phyloP scores from a whole-genome alignment of 2,113 vertebrate species.

The Petroica traversi region DNA sequence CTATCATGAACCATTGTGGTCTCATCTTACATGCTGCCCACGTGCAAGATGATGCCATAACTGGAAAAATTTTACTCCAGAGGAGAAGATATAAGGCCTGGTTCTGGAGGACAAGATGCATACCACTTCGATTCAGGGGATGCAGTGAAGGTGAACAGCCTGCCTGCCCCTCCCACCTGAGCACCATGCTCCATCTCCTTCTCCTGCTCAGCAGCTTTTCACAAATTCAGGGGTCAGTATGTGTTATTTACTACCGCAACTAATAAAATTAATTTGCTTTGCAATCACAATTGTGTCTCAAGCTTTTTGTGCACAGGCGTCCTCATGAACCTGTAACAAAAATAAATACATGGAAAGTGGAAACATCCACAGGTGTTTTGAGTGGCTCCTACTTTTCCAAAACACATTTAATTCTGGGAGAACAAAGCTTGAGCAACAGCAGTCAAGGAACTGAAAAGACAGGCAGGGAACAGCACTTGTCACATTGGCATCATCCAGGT shows the following conservation, averaged over 20 bases:
- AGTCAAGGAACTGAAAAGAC: not conserved
- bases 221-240: fast-evolving
- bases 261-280: not conserved
- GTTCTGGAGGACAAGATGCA: not conserved
- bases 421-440: not conserved
- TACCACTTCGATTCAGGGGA: not conserved
- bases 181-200: not conserved
- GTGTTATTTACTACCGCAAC: not conserved
- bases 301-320: not conserved
- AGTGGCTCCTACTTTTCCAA: not conserved
- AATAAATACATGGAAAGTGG: not conserved
- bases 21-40: fast-evolving
- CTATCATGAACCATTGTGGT: not conserved
- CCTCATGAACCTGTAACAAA: not conserved
- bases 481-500: not conserved
- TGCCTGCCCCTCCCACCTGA: not conserved
- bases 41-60: fast-evolving
- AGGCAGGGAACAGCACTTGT: not conserved
- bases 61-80: not conserved
- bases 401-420: not conserved
- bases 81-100: not conserved
- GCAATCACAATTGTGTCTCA: not conserved
- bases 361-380: not conserved
- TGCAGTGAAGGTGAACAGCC: not conserved
- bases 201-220: not conserved